Evolutionary conservation across 1,140 invertebrate species (phyloP).

Genomic region (Heliconius nattereri): DNA sequence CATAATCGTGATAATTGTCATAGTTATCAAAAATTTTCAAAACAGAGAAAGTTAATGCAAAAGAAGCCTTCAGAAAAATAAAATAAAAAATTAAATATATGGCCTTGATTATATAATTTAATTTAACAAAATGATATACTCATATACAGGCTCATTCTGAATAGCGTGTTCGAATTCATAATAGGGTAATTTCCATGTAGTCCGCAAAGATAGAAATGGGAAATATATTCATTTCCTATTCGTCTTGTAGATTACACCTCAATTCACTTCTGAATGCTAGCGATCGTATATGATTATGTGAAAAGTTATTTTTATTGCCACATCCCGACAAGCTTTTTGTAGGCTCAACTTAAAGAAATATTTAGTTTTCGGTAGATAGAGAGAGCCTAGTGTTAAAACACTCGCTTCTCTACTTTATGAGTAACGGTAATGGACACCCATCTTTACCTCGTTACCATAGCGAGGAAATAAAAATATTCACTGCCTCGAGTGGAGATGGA

Average conservation of each 20-base stretch:
- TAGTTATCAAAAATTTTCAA: no score
- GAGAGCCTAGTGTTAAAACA: no score
- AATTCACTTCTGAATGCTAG: constrained; percentile 24
- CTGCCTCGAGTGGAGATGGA: no score
- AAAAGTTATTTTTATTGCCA: constrained; percentile 13
- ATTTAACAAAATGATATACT: background rate
- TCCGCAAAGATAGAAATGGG: constrained; percentile 29
- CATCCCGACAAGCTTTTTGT: background rate
- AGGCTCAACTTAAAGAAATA: background rate
- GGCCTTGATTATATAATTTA: background rate
- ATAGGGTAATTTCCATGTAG: constrained; percentile 30
- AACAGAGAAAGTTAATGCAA: no score
- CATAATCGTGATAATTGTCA: no score
- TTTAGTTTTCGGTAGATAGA: background rate
- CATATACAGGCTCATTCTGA: background rate
- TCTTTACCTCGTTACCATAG: no score
- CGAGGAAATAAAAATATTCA: no score
- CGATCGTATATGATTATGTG: constrained; percentile 25
- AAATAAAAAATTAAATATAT: background rate
- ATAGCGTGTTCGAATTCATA: constrained; percentile 13
- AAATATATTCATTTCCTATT: constrained; percentile 37
- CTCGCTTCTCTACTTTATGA: no score
- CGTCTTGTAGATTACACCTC: constrained; percentile 33
- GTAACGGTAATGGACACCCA: fast-evolving
- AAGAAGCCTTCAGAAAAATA: background rate